Conservation (phyloP, 30 jellyfish, hydroid and myxozoan species). For the Chrysaora quinquecirrha region DNA sequence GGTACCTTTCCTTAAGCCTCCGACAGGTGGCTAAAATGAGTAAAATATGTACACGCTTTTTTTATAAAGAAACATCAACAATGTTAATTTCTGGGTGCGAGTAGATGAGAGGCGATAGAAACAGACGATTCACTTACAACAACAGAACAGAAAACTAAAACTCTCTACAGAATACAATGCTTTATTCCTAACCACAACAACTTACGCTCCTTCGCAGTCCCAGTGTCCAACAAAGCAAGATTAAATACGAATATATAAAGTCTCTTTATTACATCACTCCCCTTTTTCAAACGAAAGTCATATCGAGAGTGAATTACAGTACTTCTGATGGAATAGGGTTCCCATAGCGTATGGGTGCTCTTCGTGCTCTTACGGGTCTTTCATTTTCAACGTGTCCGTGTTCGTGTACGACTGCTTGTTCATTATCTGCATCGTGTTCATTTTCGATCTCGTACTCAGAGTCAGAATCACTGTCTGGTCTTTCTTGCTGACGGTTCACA, state of each 20-base stretch:
- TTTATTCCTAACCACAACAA: too few species aligned
- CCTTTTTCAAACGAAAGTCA: neutral
- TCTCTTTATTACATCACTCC: neutral
- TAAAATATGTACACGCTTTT: too few species aligned
- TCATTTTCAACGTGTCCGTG: neutral
- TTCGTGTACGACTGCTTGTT: neutral
- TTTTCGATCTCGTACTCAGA: neutral
- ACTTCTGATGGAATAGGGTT: neutral
- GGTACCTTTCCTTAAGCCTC: too few species aligned
- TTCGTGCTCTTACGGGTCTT: neutral
- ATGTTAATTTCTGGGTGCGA: too few species aligned
- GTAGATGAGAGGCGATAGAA: too few species aligned
- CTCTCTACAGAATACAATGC: too few species aligned
- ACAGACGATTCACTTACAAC: too few species aligned
- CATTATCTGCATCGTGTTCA: neutral
- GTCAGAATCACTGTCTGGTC: neutral
- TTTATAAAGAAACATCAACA: too few species aligned
- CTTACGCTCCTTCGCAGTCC: neutral
- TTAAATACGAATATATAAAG: neutral
- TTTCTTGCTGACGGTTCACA: neutral
- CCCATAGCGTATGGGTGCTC: neutral
- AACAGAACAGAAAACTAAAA: too few species aligned
- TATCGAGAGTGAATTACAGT: neutral
- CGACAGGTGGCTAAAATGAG: too few species aligned
- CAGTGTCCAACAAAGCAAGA: neutral